These are phyloP conservation scores for Pseudobourletiella spinata DNA, from an alignment of 1,140 invertebrate species.

Conservation along the genomic window DNA sequence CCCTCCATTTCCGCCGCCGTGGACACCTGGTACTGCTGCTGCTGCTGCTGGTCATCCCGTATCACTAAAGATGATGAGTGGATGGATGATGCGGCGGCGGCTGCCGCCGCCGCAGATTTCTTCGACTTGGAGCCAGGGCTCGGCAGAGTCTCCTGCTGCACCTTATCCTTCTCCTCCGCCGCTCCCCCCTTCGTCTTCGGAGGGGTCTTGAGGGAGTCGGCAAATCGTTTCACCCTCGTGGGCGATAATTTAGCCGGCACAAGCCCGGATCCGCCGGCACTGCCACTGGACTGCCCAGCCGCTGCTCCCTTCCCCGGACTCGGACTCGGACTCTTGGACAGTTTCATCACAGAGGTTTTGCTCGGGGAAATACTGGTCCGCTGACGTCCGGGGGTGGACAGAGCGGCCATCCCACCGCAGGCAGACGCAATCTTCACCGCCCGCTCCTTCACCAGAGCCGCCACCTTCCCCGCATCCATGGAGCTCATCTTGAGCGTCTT, in stretches of 20 bases:
- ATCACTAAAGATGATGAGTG: no score
- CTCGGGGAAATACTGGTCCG: neutral
- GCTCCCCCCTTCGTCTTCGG: neutral
- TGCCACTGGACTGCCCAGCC: neutral
- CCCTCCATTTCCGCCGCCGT: no score
- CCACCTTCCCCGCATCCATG: slow-evolving; percentile 29
- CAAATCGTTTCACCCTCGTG: neutral
- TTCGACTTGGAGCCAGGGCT: neutral
- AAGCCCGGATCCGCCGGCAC: no score
- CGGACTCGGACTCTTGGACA: slow-evolving; percentile 11
- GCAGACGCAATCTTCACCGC: slow-evolving; percentile 18
- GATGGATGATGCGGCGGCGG: neutral
- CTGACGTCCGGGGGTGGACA: neutral
- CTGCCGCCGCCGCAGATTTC: neutral
- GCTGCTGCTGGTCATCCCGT: neutral
- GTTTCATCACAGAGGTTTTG: neutral
- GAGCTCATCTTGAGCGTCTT: slow-evolving; percentile 15
- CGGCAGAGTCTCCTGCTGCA: neutral
- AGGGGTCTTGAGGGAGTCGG: neutral
- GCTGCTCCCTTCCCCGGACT: neutral
- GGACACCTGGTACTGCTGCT: neutral
- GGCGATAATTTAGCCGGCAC: neutral
- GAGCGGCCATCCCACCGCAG: neutral
- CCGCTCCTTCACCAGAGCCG: slow-evolving; percentile 29
- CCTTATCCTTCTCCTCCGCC: neutral